phyloP scores from a whole-genome alignment of 2,888 invertebrate genomes.

The Tanaodytes sp. region DNA sequence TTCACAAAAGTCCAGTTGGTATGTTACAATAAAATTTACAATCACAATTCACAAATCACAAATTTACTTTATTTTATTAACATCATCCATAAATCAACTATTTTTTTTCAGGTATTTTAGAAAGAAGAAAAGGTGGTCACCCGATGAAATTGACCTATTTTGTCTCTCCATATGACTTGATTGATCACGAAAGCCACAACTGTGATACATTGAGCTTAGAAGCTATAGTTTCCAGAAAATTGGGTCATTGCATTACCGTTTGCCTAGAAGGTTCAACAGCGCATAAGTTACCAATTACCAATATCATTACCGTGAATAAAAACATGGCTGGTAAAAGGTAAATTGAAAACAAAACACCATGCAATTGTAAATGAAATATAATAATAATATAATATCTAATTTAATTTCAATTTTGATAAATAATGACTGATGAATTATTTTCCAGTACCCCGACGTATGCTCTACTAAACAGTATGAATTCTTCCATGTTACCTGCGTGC shows the following conservation, averaged over 20 bases:
- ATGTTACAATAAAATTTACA: too few relatives aligned
- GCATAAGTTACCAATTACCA: slow-evolving; percentile 85
- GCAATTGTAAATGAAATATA: slow-evolving; percentile 10
- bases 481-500: slow-evolving; percentile 90
- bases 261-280: slow-evolving; percentile 90
- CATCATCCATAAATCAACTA: slow-evolving; percentile 6
- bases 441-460: slow-evolving; percentile 85
- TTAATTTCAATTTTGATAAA: neutral
- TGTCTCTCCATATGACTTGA: slow-evolving; percentile 91
- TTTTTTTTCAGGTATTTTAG: slow-evolving; percentile 73
- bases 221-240: slow-evolving; percentile 78
- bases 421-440: slow-evolving; percentile 38
- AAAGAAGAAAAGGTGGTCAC: slow-evolving; percentile 77
- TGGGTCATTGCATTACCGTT: slow-evolving; percentile 91
- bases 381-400: neutral
- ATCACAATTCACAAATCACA: neutral
- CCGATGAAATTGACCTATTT: slow-evolving; percentile 96
- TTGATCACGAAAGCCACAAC: slow-evolving; percentile 83
- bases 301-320: slow-evolving; percentile 81
- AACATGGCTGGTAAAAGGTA: slow-evolving; percentile 84
- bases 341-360: neutral
- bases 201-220: slow-evolving; percentile 85
- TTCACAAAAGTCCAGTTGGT: slow-evolving; percentile 92
- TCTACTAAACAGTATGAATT: slow-evolving; percentile 86
- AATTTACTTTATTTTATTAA: neutral